These are phyloP conservation scores for Myodes glareolus DNA, from an alignment of 2,113 vertebrate genomes.

Conservation along the genomic window DNA sequence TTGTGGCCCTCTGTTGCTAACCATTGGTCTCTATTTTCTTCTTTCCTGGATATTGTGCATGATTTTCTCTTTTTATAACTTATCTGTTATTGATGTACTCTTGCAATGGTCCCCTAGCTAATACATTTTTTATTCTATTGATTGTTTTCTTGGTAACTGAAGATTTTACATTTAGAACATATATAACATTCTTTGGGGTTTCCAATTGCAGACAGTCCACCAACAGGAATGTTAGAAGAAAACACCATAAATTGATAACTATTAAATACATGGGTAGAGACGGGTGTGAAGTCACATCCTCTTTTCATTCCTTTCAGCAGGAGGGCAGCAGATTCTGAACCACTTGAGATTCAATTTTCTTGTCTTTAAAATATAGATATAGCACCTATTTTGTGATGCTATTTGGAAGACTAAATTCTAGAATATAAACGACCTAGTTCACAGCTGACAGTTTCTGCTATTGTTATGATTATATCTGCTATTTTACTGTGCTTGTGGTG, in stretches of 20 bases:
- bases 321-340: background rate
- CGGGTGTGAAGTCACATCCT: background rate
- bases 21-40: slow-evolving; percentile 83
- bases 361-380: slow-evolving; percentile 12
- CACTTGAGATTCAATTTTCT: background rate
- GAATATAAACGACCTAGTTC: background rate
- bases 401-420: slow-evolving; percentile 19
- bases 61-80: slow-evolving; percentile 76
- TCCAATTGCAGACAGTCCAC: background rate
- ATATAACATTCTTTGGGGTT: background rate
- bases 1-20: slow-evolving; percentile 80
- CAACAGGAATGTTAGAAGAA: background rate
- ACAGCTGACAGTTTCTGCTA: background rate
- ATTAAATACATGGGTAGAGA: background rate
- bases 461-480: background rate
- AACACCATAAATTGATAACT: background rate
- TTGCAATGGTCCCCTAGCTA: slow-evolving; percentile 71
- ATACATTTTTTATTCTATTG: slow-evolving; percentile 79
- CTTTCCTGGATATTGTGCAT: slow-evolving; percentile 68
- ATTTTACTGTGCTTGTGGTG: background rate
- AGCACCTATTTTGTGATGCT: background rate
- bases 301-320: background rate
- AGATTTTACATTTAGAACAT: background rate
- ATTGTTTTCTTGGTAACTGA: slow-evolving; percentile 66
- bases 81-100: slow-evolving; percentile 67